Evolutionary conservation across 2,888 invertebrate species (phyloP), one percentile per base, ranked within the genome.

Genomic region (Trichopoda pennipes): DNA sequence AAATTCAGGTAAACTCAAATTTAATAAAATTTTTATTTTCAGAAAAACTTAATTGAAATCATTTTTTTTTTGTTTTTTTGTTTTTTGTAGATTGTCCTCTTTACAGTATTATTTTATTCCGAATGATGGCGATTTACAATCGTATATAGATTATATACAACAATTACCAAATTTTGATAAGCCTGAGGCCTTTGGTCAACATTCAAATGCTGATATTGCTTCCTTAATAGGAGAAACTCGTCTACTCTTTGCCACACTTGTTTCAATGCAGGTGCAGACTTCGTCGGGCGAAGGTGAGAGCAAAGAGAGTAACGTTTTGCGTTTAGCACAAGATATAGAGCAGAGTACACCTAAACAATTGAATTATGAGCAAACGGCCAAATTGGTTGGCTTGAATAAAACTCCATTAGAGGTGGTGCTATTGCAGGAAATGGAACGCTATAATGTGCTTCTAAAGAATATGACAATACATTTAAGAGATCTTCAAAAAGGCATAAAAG

Each of bases 171-270:
- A 92, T 63, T 92, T 94, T 72, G 97, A 98, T 90, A 94, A 94
- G 85, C 97, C 97, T 0, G 97, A 97, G 92, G 96, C 95, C 0
- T 96, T 97, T 86, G 97, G 97, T 0, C 97, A 97, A 88, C 97
- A 97, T 91, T 94, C 96, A 2, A 97, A 97, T 86, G 97, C 97
- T 0, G 97, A 97, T 89, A 96, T 98, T 84, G 94, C 96, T 6
- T 96, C 96, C 0, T 93, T 96, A 56, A 96, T 97, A 53, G 94
- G 94, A 88, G 97, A 97, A 88, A 94, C 96, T 0, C 91, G 94
- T 81, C 92, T 93, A 75, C 92, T 97, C 90, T 96, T 96, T 87
- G 94, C 94, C 69, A 96, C 96, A 0, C 91, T 97, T 51, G 94
- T 96, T 90, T 94, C 95, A 1, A 92, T 97, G 85, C 95, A 96